A percentile compares a stretch with the other conserved stretches of the same genome.
phyloP scores from a whole-genome alignment of 2,888 invertebrate species.

The Hydrotaea diabolus region DNA sequence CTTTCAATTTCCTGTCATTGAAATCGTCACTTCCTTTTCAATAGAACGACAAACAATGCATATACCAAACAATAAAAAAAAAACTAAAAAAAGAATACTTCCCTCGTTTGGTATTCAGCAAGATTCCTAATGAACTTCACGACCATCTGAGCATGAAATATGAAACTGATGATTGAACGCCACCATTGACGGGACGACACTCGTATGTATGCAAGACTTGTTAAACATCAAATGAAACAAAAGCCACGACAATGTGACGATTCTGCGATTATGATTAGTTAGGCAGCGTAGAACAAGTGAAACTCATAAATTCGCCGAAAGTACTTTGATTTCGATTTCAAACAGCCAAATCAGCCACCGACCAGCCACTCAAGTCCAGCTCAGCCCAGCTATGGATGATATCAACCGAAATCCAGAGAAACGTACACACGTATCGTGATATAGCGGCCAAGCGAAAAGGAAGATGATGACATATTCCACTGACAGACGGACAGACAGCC shows the following conservation, averaged over 20 bases:
- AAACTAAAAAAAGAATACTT: constrained; percentile 9
- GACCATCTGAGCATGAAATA: background rate
- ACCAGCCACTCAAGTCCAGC: no score
- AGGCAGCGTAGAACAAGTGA: constrained; percentile 36
- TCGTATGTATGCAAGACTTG: constrained; percentile 45
- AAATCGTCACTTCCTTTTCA: constrained; percentile 61
- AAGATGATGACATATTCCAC: constrained; percentile 48
- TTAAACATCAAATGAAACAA: constrained; percentile 54
- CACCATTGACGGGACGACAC: constrained; percentile 48
- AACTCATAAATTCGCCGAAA: constrained; percentile 55
- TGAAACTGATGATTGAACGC: constrained; percentile 36
- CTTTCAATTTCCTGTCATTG: constrained; percentile 66
- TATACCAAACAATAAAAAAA: constrained; percentile 28
- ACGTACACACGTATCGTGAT: background rate
- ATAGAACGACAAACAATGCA: constrained; percentile 44
- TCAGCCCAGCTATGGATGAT: constrained; percentile 39
- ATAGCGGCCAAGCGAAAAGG: background rate
- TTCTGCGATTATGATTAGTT: constrained; percentile 30
- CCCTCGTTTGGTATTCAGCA: constrained; percentile 33
- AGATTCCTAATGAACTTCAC: constrained; percentile 66
- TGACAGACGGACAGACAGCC: constrained; percentile 23
- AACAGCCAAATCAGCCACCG: background rate
- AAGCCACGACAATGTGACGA: constrained; percentile 15
- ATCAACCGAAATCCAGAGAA: constrained; percentile 36
- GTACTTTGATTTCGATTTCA: constrained; percentile 21